Percentiles rank a stretch among this genome's conserved stretches.
Conservation (phyloP, 1,140 invertebrate species). For the Formica exsecta region DNA sequence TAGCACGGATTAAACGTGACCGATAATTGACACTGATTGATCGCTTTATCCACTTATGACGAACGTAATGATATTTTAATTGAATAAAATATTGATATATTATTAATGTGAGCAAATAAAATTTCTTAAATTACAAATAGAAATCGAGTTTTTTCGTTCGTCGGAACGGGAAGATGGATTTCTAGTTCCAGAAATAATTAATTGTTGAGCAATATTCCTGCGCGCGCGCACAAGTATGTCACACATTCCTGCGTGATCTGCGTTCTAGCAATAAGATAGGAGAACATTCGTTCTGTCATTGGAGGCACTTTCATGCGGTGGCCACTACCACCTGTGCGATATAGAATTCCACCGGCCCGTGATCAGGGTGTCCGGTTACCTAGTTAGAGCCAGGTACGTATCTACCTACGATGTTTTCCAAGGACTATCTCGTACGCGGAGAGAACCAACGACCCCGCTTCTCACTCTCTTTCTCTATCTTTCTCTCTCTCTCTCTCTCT, state of each 20-base stretch:
- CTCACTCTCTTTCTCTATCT: slow-evolving; percentile 8
- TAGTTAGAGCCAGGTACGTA: slow-evolving; percentile 78
- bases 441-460: slow-evolving; percentile 33
- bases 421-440: slow-evolving; percentile 80
- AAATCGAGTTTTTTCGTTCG: slow-evolving; percentile 5
- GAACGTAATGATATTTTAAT: slow-evolving; percentile 21
- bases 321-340: slow-evolving; percentile 84
- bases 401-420: slow-evolving; percentile 79
- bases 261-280: slow-evolving; percentile 32
- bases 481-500: not conserved
- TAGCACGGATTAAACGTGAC: not conserved
- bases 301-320: slow-evolving; percentile 71
- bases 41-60: slow-evolving; percentile 16
- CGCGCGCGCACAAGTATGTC: slow-evolving; percentile 21
- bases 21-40: slow-evolving; percentile 24
- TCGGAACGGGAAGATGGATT: not conserved
- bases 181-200: slow-evolving; percentile 25
- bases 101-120: not conserved
- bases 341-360: slow-evolving; percentile 84
- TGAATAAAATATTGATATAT: slow-evolving; percentile 18
- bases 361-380: slow-evolving; percentile 84
- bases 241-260: slow-evolving; percentile 18
- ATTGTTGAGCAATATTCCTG: slow-evolving; percentile 14
- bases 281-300: slow-evolving; percentile 63
- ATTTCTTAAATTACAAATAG: not conserved